phyloP scores from a whole-genome alignment of 2,888 invertebrate species.

The Antheraea assamensis region DNA sequence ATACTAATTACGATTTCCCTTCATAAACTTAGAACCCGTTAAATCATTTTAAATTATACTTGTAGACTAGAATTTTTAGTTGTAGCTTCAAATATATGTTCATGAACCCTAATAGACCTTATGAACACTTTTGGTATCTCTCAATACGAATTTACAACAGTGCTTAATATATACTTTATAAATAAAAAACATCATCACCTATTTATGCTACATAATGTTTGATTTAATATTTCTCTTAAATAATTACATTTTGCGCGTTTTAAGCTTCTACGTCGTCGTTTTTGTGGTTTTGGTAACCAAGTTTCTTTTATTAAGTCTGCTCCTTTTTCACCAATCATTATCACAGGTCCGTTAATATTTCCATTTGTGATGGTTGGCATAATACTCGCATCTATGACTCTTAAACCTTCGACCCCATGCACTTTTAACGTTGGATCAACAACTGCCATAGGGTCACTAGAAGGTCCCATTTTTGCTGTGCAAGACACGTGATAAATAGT shows the following conservation, averaged over 20 bases:
- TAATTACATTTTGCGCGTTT: slow-evolving; percentile 50
- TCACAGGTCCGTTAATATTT: slow-evolving; percentile 93
- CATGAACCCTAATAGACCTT: slow-evolving; percentile 3
- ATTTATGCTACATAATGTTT: slow-evolving; percentile 46
- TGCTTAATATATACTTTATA: slow-evolving; percentile 39
- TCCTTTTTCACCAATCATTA: slow-evolving; percentile 94
- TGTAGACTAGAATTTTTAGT: slow-evolving; percentile 30
- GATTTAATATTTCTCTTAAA: slow-evolving; percentile 41
- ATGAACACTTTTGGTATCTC: slow-evolving; percentile 38
- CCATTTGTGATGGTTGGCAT: slow-evolving; percentile 95
- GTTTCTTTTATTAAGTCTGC: slow-evolving; percentile 90
- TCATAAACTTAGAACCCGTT: slow-evolving; percentile 5
- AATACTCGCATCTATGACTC: slow-evolving; percentile 93
- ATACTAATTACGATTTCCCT: background rate
- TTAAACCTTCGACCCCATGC: slow-evolving; percentile 88
- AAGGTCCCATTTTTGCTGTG: slow-evolving; percentile 92
- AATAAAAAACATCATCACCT: slow-evolving; percentile 53
- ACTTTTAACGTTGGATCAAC: slow-evolving; percentile 90
- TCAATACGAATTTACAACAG: slow-evolving; percentile 25
- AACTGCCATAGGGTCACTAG: slow-evolving; percentile 89
- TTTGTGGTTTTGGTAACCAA: slow-evolving; percentile 77
- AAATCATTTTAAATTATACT: slow-evolving; percentile 14
- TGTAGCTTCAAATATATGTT: slow-evolving; percentile 16
- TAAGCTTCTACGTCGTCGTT: slow-evolving; percentile 49
- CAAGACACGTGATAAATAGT: slow-evolving; percentile 94